A percentile compares a stretch with the other conserved stretches of the same genome.
phyloP scores from a whole-genome alignment of 2,113 vertebrate species.

The Thunnus thynnus region DNA sequence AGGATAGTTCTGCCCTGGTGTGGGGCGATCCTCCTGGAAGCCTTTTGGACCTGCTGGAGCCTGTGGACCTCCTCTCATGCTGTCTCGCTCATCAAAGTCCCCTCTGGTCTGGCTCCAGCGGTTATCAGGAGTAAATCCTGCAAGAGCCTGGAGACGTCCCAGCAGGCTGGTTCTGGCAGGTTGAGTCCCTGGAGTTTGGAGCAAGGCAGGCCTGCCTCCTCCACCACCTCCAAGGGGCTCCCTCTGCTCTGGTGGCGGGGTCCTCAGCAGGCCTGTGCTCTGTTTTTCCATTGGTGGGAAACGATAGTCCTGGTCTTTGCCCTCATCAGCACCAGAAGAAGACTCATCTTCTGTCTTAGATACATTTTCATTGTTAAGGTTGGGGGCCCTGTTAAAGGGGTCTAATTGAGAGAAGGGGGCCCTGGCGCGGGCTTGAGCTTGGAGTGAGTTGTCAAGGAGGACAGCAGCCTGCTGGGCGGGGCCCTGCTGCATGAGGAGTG shows the following conservation, averaged over 20 bases:
- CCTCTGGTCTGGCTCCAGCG: slow-evolving; percentile 93
- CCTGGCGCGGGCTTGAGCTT: slow-evolving; percentile 87
- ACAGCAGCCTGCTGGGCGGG: slow-evolving; percentile 84
- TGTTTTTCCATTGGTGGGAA: slow-evolving; percentile 91
- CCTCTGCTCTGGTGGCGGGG: slow-evolving; percentile 91
- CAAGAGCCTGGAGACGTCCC: slow-evolving; percentile 87
- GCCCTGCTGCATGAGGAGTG: slow-evolving; percentile 91
- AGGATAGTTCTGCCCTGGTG: slow-evolving; percentile 87
- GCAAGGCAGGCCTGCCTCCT: slow-evolving; percentile 74
- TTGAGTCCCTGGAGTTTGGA: slow-evolving; percentile 80
- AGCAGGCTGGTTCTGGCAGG: slow-evolving; percentile 72
- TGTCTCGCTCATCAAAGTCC: slow-evolving; percentile 96
- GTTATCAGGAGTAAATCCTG: slow-evolving; percentile 92
- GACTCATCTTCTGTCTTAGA: slow-evolving; percentile 89
- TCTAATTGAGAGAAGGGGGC: slow-evolving; percentile 93
- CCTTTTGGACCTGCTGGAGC: slow-evolving; percentile 87
- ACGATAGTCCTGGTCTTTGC: slow-evolving; percentile 97
- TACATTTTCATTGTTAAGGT: slow-evolving; percentile 85
- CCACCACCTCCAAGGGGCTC: slow-evolving; percentile 83
- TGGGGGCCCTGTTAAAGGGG: slow-evolving; percentile 88
- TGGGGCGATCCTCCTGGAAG: slow-evolving; percentile 92
- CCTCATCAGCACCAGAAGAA: slow-evolving; percentile 89
- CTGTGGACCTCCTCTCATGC: slow-evolving; percentile 83
- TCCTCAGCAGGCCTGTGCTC: slow-evolving; percentile 83
- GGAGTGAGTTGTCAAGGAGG: slow-evolving; percentile 89